Evolutionary conservation across 2,888 invertebrate genomes (phyloP).

Genomic region (Heliconius ismenius): DNA sequence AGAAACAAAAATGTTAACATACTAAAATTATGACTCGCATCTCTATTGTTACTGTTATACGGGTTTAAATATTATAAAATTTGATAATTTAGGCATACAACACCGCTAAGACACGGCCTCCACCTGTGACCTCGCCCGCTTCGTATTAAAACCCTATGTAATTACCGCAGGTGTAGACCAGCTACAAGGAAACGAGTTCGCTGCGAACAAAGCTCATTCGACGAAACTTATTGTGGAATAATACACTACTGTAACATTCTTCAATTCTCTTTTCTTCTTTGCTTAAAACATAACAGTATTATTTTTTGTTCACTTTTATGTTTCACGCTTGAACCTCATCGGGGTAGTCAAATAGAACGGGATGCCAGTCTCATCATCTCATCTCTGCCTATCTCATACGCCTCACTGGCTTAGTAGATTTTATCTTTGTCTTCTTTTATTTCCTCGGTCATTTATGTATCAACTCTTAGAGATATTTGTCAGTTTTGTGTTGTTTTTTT

Average conservation of each 20-base stretch:
- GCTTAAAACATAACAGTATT: no score
- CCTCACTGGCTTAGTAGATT: no score
- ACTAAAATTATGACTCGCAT: background rate
- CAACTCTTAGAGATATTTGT: no score
- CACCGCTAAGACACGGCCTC: conserved; percentile 14
- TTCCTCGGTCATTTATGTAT: no score
- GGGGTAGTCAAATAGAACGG: no score
- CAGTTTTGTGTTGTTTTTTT: no score
- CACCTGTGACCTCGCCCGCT: conserved; percentile 29
- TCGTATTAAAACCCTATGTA: conserved; percentile 29
- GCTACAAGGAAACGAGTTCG: conserved; percentile 26
- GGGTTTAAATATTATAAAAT: background rate
- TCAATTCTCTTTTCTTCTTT: no score
- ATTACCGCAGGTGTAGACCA: conserved; percentile 19
- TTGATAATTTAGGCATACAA: conserved; percentile 8
- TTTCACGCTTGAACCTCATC: no score
- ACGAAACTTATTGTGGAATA: conserved; percentile 4
- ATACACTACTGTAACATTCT: background rate
- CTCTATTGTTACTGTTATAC: background rate
- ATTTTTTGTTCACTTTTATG: no score
- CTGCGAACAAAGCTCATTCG: conserved; percentile 5
- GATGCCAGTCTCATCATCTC: no score
- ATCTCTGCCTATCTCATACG: no score
- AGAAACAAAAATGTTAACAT: background rate
- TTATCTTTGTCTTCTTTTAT: no score